Conservation (phyloP, 2,113 vertebrate species). For the Xiphias gladius region DNA sequence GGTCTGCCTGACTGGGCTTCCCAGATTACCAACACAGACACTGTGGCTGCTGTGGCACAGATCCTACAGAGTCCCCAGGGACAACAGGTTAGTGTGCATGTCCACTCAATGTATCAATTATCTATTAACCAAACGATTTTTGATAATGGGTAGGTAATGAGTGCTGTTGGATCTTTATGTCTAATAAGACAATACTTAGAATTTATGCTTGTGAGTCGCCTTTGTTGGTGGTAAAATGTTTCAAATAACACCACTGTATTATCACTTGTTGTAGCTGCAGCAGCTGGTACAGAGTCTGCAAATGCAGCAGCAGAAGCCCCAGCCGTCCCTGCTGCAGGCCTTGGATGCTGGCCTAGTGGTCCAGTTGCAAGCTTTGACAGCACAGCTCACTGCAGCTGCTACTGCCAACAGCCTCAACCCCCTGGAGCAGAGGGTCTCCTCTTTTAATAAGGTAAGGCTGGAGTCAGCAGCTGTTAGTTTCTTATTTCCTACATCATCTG, state of each 20-base stretch:
- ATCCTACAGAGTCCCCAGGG: slow-evolving; percentile 98
- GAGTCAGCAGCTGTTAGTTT: background rate
- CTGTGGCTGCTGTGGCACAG: slow-evolving; percentile 96
- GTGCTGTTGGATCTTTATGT: background rate
- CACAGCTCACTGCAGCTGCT: slow-evolving; percentile 97
- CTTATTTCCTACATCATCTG: background rate
- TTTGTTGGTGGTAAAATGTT: background rate
- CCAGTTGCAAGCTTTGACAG: slow-evolving; percentile 96
- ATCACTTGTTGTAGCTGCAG: slow-evolving; percentile 87
- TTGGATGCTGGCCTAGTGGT: slow-evolving; percentile 97
- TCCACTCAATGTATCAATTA: background rate
- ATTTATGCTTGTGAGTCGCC: background rate
- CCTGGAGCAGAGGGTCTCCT: slow-evolving; percentile 94
- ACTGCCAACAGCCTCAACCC: slow-evolving; percentile 95
- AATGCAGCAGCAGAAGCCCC: slow-evolving; percentile 98
- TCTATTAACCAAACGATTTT: background rate
- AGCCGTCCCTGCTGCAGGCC: slow-evolving; percentile 96
- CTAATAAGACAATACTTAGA: background rate
- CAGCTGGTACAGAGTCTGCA: slow-evolving; percentile 97
- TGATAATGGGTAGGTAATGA: background rate
- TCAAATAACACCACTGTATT: slow-evolving; percentile 12
- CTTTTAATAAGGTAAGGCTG: slow-evolving; percentile 95
- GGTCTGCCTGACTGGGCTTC: slow-evolving; percentile 98
- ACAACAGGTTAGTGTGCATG: slow-evolving; percentile 89
- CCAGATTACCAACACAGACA: slow-evolving; percentile 97